phyloP scores from a whole-genome alignment of 1,140 invertebrate genomes.

The honey bee (Apis mellifera) region DNA sequence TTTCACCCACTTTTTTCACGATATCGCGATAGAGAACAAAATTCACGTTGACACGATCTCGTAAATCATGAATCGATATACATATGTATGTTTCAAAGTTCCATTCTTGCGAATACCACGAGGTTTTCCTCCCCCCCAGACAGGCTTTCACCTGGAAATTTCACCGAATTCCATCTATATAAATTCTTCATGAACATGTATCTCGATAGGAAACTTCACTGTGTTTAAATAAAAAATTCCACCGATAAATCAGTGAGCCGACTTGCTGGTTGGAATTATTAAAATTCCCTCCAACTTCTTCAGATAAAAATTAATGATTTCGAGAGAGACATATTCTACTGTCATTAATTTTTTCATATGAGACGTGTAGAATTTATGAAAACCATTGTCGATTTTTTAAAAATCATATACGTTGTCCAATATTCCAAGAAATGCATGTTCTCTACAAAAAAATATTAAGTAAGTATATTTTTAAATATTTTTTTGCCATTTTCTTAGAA shows the following conservation, averaged over 20 bases:
- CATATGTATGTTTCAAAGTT: conserved; percentile 20
- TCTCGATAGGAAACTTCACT: conserved; percentile 24
- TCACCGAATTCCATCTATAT: conserved; percentile 28
- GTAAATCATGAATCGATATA: conserved; percentile 40
- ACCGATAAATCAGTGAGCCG: conserved; percentile 21
- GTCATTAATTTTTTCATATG: background rate
- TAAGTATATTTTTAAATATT: too few species aligned
- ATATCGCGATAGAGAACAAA: background rate
- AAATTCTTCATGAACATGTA: conserved; percentile 38
- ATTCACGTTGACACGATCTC: conserved; percentile 11
- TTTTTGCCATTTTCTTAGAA: too few species aligned
- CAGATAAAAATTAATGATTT: too few species aligned
- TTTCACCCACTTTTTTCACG: background rate
- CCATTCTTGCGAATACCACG: conserved; percentile 7
- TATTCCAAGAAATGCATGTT: too few species aligned
- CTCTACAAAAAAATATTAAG: too few species aligned
- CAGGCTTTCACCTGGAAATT: conserved; percentile 36
- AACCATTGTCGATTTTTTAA: background rate
- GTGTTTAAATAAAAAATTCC: conserved; percentile 35
- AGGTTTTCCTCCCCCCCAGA: background rate
- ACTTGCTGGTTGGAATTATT: conserved; percentile 8
- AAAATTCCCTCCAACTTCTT: background rate
- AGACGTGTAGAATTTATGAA: too few species aligned
- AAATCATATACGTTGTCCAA: too few species aligned
- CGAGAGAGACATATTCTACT: background rate